A percentile compares a stretch with the other conserved stretches of the same genome.
Evolutionary conservation across 2,113 vertebrate genomes (phyloP).

Genomic region (Sander vitreus): DNA sequence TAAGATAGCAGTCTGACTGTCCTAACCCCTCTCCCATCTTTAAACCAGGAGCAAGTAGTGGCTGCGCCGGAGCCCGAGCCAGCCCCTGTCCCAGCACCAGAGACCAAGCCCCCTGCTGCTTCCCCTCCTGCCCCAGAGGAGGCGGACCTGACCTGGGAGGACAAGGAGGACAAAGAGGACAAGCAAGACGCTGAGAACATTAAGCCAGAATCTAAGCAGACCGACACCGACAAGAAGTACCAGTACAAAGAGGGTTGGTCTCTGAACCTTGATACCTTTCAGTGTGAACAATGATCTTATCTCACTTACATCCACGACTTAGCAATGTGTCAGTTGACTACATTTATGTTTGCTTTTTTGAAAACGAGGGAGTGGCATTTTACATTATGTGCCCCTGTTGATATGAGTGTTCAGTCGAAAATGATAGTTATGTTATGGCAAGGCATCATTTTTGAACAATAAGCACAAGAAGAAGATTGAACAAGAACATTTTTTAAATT

Average conservation of each 20-base stretch:
- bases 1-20: neutral
- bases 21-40: neutral
- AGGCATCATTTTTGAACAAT: neutral
- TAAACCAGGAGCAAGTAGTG: slow-evolving; percentile 76
- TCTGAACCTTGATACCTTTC: slow-evolving; percentile 24
- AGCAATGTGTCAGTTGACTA: neutral
- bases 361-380: slow-evolving; percentile 35
- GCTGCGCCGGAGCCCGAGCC: slow-evolving; percentile 64
- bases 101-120: slow-evolving; percentile 71
- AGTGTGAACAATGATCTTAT: slow-evolving; percentile 17
- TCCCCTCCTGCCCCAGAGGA: slow-evolving; percentile 86
- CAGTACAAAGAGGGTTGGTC: slow-evolving; percentile 94
- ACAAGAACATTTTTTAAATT: neutral
- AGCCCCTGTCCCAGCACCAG: slow-evolving; percentile 28
- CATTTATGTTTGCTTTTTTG: neutral
- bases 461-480: neutral
- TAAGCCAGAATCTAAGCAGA: slow-evolving; percentile 77
- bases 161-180: slow-evolving; percentile 97
- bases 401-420: slow-evolving; percentile 15
- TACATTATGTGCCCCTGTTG: neutral
- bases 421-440: neutral
- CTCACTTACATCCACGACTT: neutral
- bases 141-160: slow-evolving; percentile 93
- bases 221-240: slow-evolving; percentile 89
- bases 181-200: slow-evolving; percentile 93